Conservation (phyloP, 2,113 vertebrate genomes). For the Prionailurus viverrinus region DNA sequence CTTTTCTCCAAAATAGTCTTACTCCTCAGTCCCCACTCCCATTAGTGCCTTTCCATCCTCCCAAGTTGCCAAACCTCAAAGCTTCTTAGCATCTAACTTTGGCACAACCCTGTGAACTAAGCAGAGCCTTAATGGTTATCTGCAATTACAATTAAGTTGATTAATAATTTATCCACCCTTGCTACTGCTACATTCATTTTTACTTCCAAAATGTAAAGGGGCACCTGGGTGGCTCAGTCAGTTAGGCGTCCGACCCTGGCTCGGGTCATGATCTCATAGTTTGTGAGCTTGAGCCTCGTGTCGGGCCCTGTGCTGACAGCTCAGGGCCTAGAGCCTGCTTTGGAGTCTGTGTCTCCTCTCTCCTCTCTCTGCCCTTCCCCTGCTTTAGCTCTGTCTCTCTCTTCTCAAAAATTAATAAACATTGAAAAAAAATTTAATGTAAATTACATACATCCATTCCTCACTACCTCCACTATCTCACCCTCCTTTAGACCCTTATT, state of each 20-base stretch:
- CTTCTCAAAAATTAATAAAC: too few relatives aligned
- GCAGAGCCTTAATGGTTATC: neutral
- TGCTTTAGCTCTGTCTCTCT: too few relatives aligned
- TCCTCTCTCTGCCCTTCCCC: too few relatives aligned
- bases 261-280: too few relatives aligned
- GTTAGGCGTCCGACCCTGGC: too few relatives aligned
- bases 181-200: neutral
- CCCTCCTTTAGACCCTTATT: neutral
- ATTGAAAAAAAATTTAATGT: neutral
- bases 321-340: too few relatives aligned
- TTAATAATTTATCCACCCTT: neutral
- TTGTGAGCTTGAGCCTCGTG: too few relatives aligned
- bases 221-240: too few relatives aligned
- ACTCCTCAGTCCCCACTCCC: neutral
- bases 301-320: too few relatives aligned
- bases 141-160: neutral
- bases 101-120: neutral
- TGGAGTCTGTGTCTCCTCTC: too few relatives aligned
- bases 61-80: neutral
- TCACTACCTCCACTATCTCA: neutral
- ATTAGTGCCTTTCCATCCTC: neutral
- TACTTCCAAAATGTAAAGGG: slow-evolving; percentile 24
- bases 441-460: neutral
- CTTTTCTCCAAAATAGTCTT: slow-evolving; percentile 8
- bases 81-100: neutral